Base-by-base conservation (phyloP, 1,140 invertebrate genomes). In the Micrasema longulum region DNA sequence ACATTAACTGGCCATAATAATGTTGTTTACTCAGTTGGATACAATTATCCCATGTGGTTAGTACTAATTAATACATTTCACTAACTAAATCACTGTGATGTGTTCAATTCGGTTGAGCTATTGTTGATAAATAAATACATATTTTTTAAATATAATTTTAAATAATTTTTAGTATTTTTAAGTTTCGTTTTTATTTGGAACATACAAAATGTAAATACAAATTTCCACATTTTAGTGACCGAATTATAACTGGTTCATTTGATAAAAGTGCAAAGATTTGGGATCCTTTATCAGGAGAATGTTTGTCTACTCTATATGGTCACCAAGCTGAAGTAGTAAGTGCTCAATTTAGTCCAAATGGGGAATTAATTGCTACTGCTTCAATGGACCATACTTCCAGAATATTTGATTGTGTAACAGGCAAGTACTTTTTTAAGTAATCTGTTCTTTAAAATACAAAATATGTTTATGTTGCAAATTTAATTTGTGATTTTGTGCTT, bases 231-330 rank as follows among this genome's bases (percentile, higher is more conserved):
- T 31, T 31, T 31, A 94, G 92, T 52, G 89, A 93, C 77, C 89
- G 89, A 81, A 89, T 93, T 14, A 81, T 92, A 23, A 94, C 92
- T 0, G 91, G 91, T 35, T 93, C 92, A 0, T 95, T 95, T 80
- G 93, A 95, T 80, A 92, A 91, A 79, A 93, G 92, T 0, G 90
- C 89, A 22, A 90, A 87, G 74, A 80, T 95, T 53, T 94, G 92
- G 93, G 86, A 87, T 67, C 81, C 88, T 0, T 84, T 83, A 63
- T 89, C 86, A 0, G 92, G 90, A 0, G 88, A 91, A 60, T 92
- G 90, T 77, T 81, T 90, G 22, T 82, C 88, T 63, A 93, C 89
- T 0, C 86, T 93, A 69, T 88, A 87, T 83, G 92, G 93, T 1
- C 93, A 95, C 77, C 83, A 85, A 0, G 91, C 88, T 0, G 92